Evolutionary conservation across 1,140 invertebrate genomes (phyloP), one percentile per base, ranked within the genome.

Genomic region (Cherax quadricarinatus): DNA sequence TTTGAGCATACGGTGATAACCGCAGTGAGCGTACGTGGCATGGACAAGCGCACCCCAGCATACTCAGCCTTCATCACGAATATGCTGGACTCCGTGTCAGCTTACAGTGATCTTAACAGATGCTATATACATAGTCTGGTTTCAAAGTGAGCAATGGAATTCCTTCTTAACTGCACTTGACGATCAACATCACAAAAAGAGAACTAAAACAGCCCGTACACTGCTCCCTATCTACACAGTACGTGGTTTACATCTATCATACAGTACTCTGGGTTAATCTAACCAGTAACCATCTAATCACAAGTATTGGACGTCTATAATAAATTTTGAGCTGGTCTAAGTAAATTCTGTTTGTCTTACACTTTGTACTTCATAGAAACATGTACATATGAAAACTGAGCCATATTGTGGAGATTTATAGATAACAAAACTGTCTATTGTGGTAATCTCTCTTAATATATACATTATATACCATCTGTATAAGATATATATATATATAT

Each of bases 141-240:
- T 66, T 66, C 18, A 16, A 66, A 66, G 62, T 66, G 82, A 62
- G 41, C 57, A 62, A 62, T 41, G 53, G 10, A n/a, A 84, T 24
- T 84, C 53, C 21, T 84, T 41, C 10, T 62, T 84, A 84, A 84
- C 53, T 62, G 82, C 53, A 84, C 82, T 84, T 84, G 53, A 51
- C 30, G 53, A 62, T 84, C n/a, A 24, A 84, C 4, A 57, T 57
- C 12, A 57, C 53, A 57, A 57, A 1, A 57, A 9, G 6, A 41
- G 12, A 57, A 57, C 12, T 57, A 57, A 57, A 57, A 57, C 53
- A 9, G 53, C 4, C 1, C 30, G 2, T 57, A 21, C 51, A 3
- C 57, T 60, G 9, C 57, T 60, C 57, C 81, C 51, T 18, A 48
- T 51, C 21, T 57, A 53, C 81, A 21, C 48, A 51, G 30, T 41